phyloP scores from a whole-genome alignment of 2,888 invertebrate species.

The Ectemnius cavifrons region DNA sequence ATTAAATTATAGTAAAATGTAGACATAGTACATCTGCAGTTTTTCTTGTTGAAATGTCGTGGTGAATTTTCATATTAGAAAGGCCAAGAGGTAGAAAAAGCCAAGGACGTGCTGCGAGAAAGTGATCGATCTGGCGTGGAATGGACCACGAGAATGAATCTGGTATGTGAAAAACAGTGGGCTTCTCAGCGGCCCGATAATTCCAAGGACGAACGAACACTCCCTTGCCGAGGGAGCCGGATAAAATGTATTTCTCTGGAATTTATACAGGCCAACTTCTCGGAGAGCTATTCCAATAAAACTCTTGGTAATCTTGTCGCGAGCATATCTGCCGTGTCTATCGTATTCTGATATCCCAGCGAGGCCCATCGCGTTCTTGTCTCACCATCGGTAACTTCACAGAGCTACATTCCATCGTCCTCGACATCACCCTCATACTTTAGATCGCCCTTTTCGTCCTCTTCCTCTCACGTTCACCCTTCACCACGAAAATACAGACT shows the following conservation, averaged over 20 bases:
- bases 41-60: too few species aligned
- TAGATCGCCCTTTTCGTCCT: conserved; percentile 2
- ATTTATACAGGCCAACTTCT: conserved; percentile 19
- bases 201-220: too few species aligned
- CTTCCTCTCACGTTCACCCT: conserved; percentile 13
- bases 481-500: conserved; percentile 26
- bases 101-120: too few species aligned
- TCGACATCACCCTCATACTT: background rate
- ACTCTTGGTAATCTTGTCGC: conserved; percentile 28
- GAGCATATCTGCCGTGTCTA: conserved; percentile 13
- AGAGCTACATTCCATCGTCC: background rate
- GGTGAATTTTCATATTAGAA: too few species aligned
- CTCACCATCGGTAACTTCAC: conserved; percentile 31
- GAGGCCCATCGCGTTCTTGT: conserved; percentile 22
- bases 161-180: too few species aligned
- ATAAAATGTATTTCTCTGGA: background rate
- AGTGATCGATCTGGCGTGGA: too few species aligned
- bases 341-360: conserved; percentile 28
- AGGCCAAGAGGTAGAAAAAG: too few species aligned
- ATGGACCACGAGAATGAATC: too few species aligned
- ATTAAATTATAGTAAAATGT: too few species aligned
- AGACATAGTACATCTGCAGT: too few species aligned
- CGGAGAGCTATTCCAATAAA: conserved; percentile 13
- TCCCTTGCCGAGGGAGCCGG: too few species aligned
- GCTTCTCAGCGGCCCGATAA: too few species aligned